Conservation (phyloP, 2,113 vertebrate species). For the Solenodon paradoxus region DNA sequence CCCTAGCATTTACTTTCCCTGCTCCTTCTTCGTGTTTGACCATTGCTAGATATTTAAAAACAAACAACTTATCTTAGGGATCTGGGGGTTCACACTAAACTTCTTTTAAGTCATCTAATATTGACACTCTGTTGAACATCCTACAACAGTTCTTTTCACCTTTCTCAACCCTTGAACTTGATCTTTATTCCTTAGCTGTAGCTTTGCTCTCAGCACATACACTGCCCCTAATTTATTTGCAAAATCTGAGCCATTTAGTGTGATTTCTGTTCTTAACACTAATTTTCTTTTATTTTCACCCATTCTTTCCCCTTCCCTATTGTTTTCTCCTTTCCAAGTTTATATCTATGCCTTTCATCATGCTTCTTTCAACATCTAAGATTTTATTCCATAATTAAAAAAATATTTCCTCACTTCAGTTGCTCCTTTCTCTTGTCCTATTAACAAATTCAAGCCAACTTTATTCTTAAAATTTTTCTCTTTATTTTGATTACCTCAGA, state of each 20-base stretch:
- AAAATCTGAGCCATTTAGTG: not conserved
- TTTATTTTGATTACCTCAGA: slow-evolving; percentile 5
- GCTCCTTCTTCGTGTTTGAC: not conserved
- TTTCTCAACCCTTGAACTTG: not conserved
- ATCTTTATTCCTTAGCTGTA: not conserved
- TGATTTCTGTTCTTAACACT: not conserved
- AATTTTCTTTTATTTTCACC: not conserved
- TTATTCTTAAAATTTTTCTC: not conserved
- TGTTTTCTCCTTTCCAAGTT: not conserved
- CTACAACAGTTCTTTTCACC: not conserved
- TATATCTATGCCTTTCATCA: not conserved
- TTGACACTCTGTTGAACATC: not conserved
- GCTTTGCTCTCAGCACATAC: not conserved
- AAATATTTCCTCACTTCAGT: too few relatives aligned
- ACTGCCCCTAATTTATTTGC: not conserved
- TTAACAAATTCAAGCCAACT: not conserved
- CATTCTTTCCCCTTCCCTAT: not conserved
- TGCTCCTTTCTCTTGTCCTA: not conserved
- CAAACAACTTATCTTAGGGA: not conserved
- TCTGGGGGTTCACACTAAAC: not conserved
- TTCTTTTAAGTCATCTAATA: not conserved
- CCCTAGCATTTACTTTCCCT: not conserved
- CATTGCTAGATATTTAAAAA: not conserved
- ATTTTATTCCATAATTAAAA: not conserved
- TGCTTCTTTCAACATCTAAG: not conserved